Evolutionary conservation across 2,888 invertebrate species (phyloP).

Genomic region (Carcina quercana): DNA sequence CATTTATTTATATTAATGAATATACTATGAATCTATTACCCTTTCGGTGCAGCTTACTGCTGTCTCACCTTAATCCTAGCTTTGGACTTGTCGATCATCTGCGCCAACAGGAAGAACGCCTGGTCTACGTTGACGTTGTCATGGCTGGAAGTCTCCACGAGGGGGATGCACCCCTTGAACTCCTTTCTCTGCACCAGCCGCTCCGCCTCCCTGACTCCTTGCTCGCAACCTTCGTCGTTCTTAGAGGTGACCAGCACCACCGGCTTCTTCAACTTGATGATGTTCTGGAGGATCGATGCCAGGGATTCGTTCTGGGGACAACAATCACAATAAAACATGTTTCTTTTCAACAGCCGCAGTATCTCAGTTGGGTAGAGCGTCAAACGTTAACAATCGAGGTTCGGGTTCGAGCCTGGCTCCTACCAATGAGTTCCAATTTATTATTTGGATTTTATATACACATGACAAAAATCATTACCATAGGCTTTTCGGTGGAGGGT

Average conservation of each 20-base stretch:
- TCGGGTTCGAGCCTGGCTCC: no score
- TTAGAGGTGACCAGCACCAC: constrained; percentile 96
- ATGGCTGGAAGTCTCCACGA: constrained; percentile 96
- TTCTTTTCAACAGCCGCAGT: no score
- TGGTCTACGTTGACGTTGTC: constrained; percentile 97
- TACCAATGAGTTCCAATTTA: no score
- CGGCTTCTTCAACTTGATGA: constrained; percentile 95
- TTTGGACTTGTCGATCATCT: constrained; percentile 94
- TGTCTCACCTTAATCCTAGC: constrained; percentile 74
- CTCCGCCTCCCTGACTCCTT: constrained; percentile 91
- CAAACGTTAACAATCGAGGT: no score
- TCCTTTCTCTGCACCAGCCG: constrained; percentile 90
- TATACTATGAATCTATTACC: no score
- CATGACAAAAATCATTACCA: no score
- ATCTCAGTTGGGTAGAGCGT: no score
- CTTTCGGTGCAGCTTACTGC: no score
- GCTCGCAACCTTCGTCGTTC: constrained; percentile 93
- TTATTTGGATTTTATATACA: no score
- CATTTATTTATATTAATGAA: no score
- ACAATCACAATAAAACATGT: no score
- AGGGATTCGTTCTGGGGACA: constrained; percentile 80
- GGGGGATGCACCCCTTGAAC: constrained; percentile 89
- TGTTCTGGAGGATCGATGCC: constrained; percentile 87
- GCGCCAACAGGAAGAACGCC: constrained; percentile 91
- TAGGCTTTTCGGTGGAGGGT: no score